A percentile compares a stretch with the other conserved stretches of the same genome.
These are phyloP conservation scores for Tympanuchus pallidicinctus DNA, from an alignment of 2,113 vertebrate genomes.

Conservation along the genomic window DNA sequence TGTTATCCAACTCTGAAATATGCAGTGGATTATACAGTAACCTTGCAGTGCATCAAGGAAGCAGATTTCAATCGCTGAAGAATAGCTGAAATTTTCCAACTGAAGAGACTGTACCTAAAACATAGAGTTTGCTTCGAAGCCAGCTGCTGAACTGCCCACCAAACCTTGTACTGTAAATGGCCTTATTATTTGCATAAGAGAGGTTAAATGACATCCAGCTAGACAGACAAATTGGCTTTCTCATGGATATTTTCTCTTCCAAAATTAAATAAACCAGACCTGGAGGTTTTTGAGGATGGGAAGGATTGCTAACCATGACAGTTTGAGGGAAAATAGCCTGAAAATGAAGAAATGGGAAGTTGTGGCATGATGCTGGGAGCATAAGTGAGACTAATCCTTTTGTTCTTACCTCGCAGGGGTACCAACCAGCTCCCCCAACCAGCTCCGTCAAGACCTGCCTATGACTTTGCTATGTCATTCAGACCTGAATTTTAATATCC, in stretches of 20 bases:
- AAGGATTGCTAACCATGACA: no score
- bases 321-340: not conserved
- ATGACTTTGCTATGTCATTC: not conserved
- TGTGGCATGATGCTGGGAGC: not conserved
- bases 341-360: not conserved
- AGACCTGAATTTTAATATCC: not conserved
- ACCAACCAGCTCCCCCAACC: accelerated
- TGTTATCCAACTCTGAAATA: conserved; percentile 36
- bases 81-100: not conserved
- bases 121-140: not conserved
- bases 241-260: not conserved
- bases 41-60: not conserved
- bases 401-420: not conserved
- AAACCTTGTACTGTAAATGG: accelerated
- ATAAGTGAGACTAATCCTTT: not conserved
- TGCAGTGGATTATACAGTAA: not conserved
- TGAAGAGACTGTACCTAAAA: not conserved
- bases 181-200: not conserved
- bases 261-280: not conserved
- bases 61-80: not conserved
- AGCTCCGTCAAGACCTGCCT: not conserved
- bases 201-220: not conserved
- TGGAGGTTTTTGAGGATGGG: not conserved
- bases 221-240: not conserved
- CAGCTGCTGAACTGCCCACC: not conserved